Base-by-base conservation (phyloP, 2,888 invertebrate species). In the Fragum whitleyi region DNA sequence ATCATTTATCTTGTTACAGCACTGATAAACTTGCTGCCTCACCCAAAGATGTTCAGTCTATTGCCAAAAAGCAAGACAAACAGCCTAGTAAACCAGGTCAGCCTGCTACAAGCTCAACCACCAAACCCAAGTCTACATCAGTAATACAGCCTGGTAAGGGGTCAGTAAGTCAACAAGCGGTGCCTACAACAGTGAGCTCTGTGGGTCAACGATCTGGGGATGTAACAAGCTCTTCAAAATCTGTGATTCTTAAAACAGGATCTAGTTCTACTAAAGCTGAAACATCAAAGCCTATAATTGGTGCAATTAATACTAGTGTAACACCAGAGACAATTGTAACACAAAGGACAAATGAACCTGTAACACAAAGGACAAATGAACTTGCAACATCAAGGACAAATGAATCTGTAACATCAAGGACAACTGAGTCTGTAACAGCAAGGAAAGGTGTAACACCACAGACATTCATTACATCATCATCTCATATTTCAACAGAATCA, bases 1-100 rank as follows among this genome's bases (percentile, higher is more conserved):
- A 28, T 57, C 26, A 5, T 57, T 57, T 21, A 57, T 57, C 2
- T 57, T 23, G 26, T 62, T 62, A 32, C 62, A 62, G 62, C 6
- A 62, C 62, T 32, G 62, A 62, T 36, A 62, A 62, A 32, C 14
- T 62, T 36, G 36, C 62, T 19, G 32, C 36, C 19, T 62, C 36
- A 36, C 62, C 62, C 19, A 62, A 36, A 36, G 62, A 62, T 62
- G 62, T 62, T 62, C 62, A 62, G 9, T 16, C 62, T 28, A 28
- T 62, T 19, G 62, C 32, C n/a, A 62, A 62, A 36, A 11, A 62
- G 36, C 14, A 62, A 36, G 62, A 32, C 6, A 62, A 62, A 28
- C 28, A 23, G 2, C 36, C 62, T 14, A 6, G 1, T 14, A 62
- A 62, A 21, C 3, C 62, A 32, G 62, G 32, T 6, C 32, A 62